Percentiles rank a stretch among this genome's conserved stretches.
Evolutionary conservation across 2,113 vertebrate genomes (phyloP).

Genomic region (Syrrhaptes paradoxus): DNA sequence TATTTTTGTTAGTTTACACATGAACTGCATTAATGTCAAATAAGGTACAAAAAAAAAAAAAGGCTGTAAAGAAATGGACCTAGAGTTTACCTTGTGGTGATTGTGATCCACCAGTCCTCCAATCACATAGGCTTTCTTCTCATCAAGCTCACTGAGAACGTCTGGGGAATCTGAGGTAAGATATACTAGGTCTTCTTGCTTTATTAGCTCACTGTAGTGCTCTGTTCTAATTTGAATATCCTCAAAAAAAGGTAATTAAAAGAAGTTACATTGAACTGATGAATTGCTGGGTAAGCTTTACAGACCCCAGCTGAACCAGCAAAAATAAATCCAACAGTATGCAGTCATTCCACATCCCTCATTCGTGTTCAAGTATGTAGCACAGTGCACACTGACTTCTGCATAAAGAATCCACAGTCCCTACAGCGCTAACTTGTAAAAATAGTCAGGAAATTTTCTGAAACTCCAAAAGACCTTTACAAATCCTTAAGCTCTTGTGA

Average conservation of each 20-base stretch:
- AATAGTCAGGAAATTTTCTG: not conserved
- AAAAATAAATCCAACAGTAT: not conserved
- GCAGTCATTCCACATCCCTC: not conserved
- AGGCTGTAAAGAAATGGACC: not conserved
- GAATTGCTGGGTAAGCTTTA: not conserved
- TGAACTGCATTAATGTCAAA: not conserved
- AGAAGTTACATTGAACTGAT: not conserved
- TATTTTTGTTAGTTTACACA: not conserved
- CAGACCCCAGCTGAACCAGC: not conserved
- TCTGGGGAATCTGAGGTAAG: conserved; percentile 97
- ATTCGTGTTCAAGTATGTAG: rapidly evolving
- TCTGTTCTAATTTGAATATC: conserved; percentile 89
- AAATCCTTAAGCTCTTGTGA: not conserved
- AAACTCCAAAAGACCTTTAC: not conserved
- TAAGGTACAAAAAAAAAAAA: not conserved
- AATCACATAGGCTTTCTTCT: conserved; percentile 91
- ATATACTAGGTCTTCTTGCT: conserved; percentile 90
- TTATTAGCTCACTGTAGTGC: conserved; percentile 86
- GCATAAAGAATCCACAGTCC: not conserved
- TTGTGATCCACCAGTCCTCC: conserved; percentile 98
- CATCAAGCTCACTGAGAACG: conserved; percentile 87
- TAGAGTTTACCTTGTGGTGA: conserved; percentile 90
- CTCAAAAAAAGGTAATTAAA: conserved; percentile 71
- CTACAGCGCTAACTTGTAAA: not conserved
- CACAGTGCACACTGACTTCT: not conserved